Evolutionary conservation across 2,888 invertebrate genomes (phyloP).

Genomic region (Synergus laeviventris): DNA sequence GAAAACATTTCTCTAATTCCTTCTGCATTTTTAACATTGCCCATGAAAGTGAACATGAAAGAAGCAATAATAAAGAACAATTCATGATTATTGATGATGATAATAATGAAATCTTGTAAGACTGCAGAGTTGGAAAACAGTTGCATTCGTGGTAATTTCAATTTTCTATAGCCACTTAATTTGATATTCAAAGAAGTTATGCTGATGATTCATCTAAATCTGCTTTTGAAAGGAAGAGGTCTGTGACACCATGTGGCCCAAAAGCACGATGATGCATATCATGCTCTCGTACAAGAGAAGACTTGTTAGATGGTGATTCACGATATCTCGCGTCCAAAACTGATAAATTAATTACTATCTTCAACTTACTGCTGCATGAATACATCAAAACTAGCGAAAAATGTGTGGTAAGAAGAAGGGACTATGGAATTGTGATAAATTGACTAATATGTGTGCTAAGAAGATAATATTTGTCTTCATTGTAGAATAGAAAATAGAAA

Average conservation of each 20-base stretch:
- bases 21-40: neutral
- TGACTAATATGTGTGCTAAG: neutral
- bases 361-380: neutral
- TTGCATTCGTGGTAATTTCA: neutral
- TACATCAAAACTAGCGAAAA: neutral
- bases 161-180: neutral
- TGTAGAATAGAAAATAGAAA: neutral
- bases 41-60: neutral
- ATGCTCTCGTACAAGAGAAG: conserved; percentile 5
- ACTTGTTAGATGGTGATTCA: conserved; percentile 30
- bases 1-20: conserved; percentile 4
- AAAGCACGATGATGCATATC: conserved; percentile 15
- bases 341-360: conserved; percentile 21
- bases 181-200: neutral
- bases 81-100: neutral
- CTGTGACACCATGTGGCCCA: conserved; percentile 8
- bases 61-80: neutral
- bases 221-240: conserved; percentile 1
- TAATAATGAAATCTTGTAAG: neutral
- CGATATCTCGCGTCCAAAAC: conserved; percentile 2
- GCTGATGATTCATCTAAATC: conserved; percentile 6
- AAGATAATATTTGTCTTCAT: neutral
- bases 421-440: neutral
- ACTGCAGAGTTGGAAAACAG: neutral
- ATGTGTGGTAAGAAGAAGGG: neutral